Evolutionary conservation across 2,797 vertebrate genomes (phyloP).

Genomic region (Schizothorax lantsangensis): DNA sequence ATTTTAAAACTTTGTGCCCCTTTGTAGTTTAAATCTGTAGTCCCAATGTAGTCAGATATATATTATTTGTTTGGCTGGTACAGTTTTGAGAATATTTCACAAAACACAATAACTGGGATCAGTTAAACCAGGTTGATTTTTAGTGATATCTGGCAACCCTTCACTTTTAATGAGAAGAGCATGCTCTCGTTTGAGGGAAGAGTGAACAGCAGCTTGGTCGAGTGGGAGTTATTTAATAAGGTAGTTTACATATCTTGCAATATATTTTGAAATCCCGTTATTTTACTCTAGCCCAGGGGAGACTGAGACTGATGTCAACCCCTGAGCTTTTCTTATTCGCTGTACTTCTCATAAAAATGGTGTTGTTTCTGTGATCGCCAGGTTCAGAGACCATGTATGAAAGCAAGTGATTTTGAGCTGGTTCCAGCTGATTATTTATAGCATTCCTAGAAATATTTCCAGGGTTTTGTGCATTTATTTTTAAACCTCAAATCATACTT

Average conservation of each 20-base stretch:
- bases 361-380: neutral
- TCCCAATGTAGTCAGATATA: neutral
- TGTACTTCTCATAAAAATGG: neutral
- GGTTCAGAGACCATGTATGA: neutral
- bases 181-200: neutral
- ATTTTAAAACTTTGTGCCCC: no score
- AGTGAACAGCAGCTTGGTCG: neutral
- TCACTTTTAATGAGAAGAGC: neutral
- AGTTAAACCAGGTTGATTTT: neutral
- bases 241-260: neutral
- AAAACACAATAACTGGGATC: neutral
- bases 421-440: neutral
- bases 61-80: neutral
- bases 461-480: neutral
- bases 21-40: no score
- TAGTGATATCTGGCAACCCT: neutral
- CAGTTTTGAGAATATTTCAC: neutral
- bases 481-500: neutral
- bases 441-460: neutral
- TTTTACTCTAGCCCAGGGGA: neutral
- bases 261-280: neutral
- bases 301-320: neutral
- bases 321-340: neutral
- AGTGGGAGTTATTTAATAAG: neutral
- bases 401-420: neutral